Base-by-base conservation (phyloP, 53 echinoderm and acorn worm genomes). In the Holothuria leucospilota region DNA sequence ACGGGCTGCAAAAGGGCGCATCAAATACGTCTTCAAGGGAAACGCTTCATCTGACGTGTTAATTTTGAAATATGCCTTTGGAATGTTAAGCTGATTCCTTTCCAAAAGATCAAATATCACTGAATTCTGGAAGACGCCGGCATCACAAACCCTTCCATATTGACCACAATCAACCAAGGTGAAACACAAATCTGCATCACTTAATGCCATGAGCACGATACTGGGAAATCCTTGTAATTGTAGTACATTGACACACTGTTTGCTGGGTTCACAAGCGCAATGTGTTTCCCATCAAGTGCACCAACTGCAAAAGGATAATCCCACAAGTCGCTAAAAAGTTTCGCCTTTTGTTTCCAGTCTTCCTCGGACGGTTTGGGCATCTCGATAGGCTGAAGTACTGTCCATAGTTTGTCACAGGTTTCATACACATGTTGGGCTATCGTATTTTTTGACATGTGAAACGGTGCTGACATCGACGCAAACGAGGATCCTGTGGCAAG, bases 131-230 rank as follows among this genome's bases (percentile, higher is more conserved):
- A 66, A 87, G 87, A 87, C 79, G 20, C 87, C 66, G 29, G 80
- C 87, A 87, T 87, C 87, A 67, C 87, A 49, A 40, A 87, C 51
- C 42, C 75, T 51, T 75, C 86, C 86, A 40, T 86, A 86, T 74
- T 75, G 75, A 61, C 86, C 86, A 86, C 74, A 86, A 62, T 86
- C 74, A 28, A 73, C 71, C 56, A 70, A 56, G 72, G 24, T 85
- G 60, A 18, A 86, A 74, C 74, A 86, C 74, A 75, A 86, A 75
- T 86, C 86, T 75, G 86, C 86, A 86, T 86, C 86, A 86, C 75
- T 86, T 62, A 86, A 60, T 86, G 75, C 86, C 77, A 86, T 86
- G 61, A 75, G 75, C 63, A 86, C 86, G 61, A 86, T 74, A 42
- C 86, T 75, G 75, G 86, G 86, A 74, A 86, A 74, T 8, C 75